Base-by-base conservation (phyloP, 2,113 vertebrate genomes). In the Ageneiosus marmoratus region DNA sequence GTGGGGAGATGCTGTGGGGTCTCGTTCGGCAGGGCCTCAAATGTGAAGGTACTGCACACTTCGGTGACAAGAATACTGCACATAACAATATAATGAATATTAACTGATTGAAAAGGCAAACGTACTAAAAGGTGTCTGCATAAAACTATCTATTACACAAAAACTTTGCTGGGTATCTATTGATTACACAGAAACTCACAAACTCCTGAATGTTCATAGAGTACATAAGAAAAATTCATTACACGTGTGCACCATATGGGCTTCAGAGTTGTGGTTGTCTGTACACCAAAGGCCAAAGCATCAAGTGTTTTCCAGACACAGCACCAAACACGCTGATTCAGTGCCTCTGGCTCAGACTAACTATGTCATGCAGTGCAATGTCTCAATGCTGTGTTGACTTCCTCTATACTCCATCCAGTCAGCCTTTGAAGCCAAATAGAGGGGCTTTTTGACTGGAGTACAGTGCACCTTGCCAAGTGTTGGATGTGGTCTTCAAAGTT, bases 1-100 rank as follows among this genome's bases (percentile, higher is more conserved):
- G 98, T 15, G 98, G 98, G 85, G 98, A 99, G 92, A 99, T 99
- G 98, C 96, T 99, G 60, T 99, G 98, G 97, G 98, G 98, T 88
- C 95, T 99, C 78, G 97, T 99, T 88, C 96, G 98, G 70, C 98
- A 99, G 89, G 98, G 98, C 67, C 95, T 99, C 86, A 99, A 99
- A 95, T 99, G 98, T 92, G 98, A 99, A 97, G 98, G 98, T 98
- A 89, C 46, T 44, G 4, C 6, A 34, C 11, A n/a, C 5, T 53
- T 53, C 5, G 9, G 12, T 29, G n/a, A 50, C 29, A 20, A 10
- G 22, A 50, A 60, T 41, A 63, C 65, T 34, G 18, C 46, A 51
- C 15, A 12, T 48, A 65, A 48, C 3, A 32, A 46, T 13, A 15
- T 67, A 7, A 15, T 32, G 29, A 51, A 67, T 34, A 53, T 53